phyloP scores from a whole-genome alignment of 2,797 vertebrate genomes.

The Macropus fuliginosus region DNA sequence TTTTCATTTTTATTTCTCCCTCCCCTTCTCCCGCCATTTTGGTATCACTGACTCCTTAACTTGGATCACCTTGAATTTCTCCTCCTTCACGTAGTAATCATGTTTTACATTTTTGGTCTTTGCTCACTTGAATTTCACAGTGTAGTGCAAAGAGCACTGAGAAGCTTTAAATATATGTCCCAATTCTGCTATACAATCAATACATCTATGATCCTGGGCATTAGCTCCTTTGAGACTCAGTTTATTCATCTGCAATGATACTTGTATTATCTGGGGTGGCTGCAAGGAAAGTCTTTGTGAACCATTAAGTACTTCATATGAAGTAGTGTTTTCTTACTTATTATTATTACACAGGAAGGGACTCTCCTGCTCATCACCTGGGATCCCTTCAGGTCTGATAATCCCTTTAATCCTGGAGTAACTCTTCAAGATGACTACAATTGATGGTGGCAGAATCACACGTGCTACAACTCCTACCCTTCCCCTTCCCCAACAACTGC shows the following conservation, averaged over 20 bases:
- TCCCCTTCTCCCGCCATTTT: not conserved
- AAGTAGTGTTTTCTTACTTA: not conserved
- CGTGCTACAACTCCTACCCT: not conserved
- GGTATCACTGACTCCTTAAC: not conserved
- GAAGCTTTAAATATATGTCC: not conserved
- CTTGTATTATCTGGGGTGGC: not conserved
- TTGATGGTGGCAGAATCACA: not conserved
- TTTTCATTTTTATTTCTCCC: not conserved
- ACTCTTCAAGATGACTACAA: not conserved
- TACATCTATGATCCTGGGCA: not conserved
- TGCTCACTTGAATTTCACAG: not conserved
- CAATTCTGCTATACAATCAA: not conserved
- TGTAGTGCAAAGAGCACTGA: not conserved
- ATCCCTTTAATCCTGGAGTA: not conserved
- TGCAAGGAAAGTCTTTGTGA: not conserved
- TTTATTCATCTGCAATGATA: not conserved
- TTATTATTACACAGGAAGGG: not conserved
- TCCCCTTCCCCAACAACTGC: not conserved
- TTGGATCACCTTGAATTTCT: not conserved
- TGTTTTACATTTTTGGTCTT: not conserved
- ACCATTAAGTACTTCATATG: not conserved
- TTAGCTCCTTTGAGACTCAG: not conserved
- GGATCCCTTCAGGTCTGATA: not conserved
- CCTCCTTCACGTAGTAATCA: not conserved
- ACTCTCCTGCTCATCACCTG: not conserved